Evolutionary conservation across 2,113 vertebrate species (phyloP).

Genomic region (Arothron firmamentum): DNA sequence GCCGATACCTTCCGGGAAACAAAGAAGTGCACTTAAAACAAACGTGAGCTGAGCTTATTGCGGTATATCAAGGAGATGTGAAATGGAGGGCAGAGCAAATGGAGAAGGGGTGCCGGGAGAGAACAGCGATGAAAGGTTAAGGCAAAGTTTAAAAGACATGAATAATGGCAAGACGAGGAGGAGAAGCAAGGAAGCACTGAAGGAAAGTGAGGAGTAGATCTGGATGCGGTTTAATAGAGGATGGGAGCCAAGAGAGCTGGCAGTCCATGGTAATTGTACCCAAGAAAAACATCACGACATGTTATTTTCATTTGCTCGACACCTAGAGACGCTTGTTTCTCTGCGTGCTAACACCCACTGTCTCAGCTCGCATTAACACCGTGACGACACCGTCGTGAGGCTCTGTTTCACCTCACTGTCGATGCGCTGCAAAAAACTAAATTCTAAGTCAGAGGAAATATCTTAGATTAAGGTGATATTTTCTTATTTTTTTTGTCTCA

Average conservation of each 20-base stretch:
- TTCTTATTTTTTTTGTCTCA: too few relatives aligned
- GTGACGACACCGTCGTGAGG: slow-evolving; percentile 12
- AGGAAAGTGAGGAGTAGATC: not conserved
- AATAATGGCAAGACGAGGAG: slow-evolving; percentile 5
- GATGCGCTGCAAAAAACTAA: too few relatives aligned
- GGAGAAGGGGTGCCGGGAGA: not conserved
- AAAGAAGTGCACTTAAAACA: slow-evolving; percentile 10
- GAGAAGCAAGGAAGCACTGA: not conserved
- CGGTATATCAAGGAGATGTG: not conserved
- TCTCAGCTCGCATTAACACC: slow-evolving; percentile 28
- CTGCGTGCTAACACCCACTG: slow-evolving; percentile 17
- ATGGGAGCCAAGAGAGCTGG: not conserved
- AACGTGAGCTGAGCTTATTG: not conserved
- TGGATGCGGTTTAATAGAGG: not conserved
- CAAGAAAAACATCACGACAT: slow-evolving; percentile 8
- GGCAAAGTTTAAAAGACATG: not conserved
- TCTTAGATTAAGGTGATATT: too few relatives aligned
- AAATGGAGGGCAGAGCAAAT: slow-evolving; percentile 26
- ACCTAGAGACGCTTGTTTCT: slow-evolving; percentile 1
- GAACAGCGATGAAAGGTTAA: slow-evolving; percentile 2
- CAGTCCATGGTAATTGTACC: slow-evolving; percentile 4
- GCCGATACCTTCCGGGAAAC: slow-evolving; percentile 15
- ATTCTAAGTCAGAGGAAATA: too few relatives aligned
- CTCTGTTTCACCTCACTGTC: not conserved
- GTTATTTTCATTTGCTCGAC: slow-evolving; percentile 17